These are phyloP conservation scores for Tetragonula carbonaria DNA, from an alignment of 2,888 invertebrate species.

Conservation along the genomic window DNA sequence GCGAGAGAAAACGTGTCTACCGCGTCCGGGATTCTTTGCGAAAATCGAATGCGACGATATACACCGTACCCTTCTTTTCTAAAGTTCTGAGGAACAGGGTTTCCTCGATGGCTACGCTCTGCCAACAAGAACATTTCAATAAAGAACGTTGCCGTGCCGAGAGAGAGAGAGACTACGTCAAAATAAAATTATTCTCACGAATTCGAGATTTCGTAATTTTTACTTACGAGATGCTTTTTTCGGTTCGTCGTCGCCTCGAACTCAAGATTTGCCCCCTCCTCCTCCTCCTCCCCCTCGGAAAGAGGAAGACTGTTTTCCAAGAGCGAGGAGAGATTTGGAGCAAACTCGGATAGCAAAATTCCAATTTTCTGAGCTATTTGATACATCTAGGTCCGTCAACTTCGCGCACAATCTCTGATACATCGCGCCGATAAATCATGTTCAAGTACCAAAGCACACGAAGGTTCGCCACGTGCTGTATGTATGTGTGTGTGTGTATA, in stretches of 20 bases:
- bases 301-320: too few relatives aligned
- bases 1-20: not conserved
- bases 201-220: too few relatives aligned
- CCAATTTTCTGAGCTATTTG: constrained; percentile 9
- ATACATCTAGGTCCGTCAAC: too few relatives aligned
- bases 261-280: too few relatives aligned
- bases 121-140: not conserved
- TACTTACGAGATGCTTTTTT: too few relatives aligned
- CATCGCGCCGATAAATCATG: not conserved
- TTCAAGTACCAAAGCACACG: not conserved
- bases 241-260: too few relatives aligned
- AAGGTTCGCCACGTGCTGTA: not conserved
- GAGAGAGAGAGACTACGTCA: too few relatives aligned
- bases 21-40: not conserved
- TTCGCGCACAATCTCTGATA: not conserved
- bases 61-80: not conserved
- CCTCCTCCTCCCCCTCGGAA: not conserved
- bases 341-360: not conserved
- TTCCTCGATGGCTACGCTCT: not conserved
- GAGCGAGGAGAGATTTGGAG: not conserved
- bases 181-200: too few relatives aligned
- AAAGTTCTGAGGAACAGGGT: not conserved
- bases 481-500: not conserved
- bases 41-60: constrained; percentile 1
- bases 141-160: not conserved